Base-by-base conservation (phyloP, 2,113 vertebrate species). In the Pseudorectes ferrugineus region DNA sequence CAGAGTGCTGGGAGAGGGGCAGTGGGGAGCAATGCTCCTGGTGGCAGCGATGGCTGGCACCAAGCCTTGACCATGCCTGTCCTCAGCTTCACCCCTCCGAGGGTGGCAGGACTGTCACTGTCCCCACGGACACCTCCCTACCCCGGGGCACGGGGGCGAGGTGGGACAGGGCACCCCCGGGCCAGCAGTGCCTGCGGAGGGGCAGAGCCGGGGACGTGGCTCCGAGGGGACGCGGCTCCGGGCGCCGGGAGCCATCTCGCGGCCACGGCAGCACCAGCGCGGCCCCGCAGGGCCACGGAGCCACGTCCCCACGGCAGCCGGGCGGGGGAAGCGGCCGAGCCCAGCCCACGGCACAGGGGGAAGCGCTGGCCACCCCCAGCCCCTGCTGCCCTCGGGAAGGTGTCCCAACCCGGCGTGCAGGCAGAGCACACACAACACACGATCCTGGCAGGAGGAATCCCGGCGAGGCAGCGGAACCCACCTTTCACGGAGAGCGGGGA, bases 401-500 rank as follows among this genome's bases (percentile, higher is more conserved):
- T 5, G 29, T 12, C 36, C 72, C 67, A 29, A 67, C 14, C 43
- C 3, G 0, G 43, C 21, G 4, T 1, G 21, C 26, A 21, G 36
- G 55, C 45, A 26, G 22, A 24, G 72, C 72, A 40, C 48, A 15
- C 8, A 0, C 5, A 2, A 0, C 25, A 7, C 6, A 0, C 26
- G 7, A 2, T 24, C 59, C 67, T 1, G 26, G 43, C 43, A 11
- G 12, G 11, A 33, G 11, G 1, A 38, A 9, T 1, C 42, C 29
- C 5, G 0, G 48, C 2, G 3, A 18, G 25, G 35, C 20, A 2
- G 23, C 14, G 4, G 70, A 23, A 93, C 96, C 89, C 97, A 99
- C 99, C 99, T 99, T 99, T 99, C 76, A 99, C 94, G 7, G 98
- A 99, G 43, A 99, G 97, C 95, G 98, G 99, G 80, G 98, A 99